Base-by-base conservation (phyloP, 2,888 invertebrate species). In the Sphecodes monilicornis region DNA sequence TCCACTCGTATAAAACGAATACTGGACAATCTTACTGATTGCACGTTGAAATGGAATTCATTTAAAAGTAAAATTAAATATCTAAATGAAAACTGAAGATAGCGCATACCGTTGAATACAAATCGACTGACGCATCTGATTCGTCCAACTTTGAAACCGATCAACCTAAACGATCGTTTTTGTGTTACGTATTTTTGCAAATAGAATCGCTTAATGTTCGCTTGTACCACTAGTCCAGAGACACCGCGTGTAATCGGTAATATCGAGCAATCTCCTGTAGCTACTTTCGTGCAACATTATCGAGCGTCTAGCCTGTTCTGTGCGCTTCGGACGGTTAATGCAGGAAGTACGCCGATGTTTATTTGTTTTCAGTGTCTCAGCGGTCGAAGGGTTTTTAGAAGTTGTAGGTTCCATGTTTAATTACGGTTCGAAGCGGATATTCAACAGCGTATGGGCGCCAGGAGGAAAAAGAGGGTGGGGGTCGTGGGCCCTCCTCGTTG, bases 401-500 rank as follows among this genome's bases (percentile, higher is more conserved):
- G 32, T 64, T 68, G 80, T 76, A 70, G 80, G 78, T 71, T 71
- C 72, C 76, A 22, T 36, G 66, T 68, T 76, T 87, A 88, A 88
- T 88, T 87, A 79, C 76, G 76, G 76, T 69, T 57, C 43, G 60
- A 68, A 43, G 72, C 43, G 72, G 79, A 64, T 64, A 32, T 64
- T 18, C 68, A 32, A 68, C n/a, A 77, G 79, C 69, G 78, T 73
- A 41, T 70, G 78, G 77, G 76, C 75, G 78, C 68, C 85, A 79
- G 78, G 72, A 74, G 68, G 73, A 77, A 72, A 64, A 74, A 46
- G 74, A 80, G 73, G 64, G 50, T 32, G 71, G 32, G 39, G 41
- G 39, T 36, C 46, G 36, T 60, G 46, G 43, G 50, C 54, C 82
- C 82, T 84, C 87, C 76, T 76, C 77, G 85, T 87, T 81, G 84